phyloP scores from a whole-genome alignment of 2,888 invertebrate species.

The Chromoteleia sp. region DNA sequence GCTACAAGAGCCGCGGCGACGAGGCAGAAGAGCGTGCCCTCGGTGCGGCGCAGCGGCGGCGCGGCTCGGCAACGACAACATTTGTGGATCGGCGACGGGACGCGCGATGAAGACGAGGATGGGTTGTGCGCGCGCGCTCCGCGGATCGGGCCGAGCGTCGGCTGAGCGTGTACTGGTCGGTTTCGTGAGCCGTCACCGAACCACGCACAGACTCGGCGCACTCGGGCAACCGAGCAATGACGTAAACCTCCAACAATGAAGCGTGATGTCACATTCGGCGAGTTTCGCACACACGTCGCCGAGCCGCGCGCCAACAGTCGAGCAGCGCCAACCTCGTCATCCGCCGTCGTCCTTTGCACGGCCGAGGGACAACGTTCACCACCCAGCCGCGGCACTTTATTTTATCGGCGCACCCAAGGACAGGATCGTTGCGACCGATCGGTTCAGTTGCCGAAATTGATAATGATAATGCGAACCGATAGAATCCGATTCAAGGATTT shows the following conservation, averaged over 20 bases:
- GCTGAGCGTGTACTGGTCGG: slow-evolving; percentile 47
- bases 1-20: no score
- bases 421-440: no score
- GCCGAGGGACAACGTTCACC: slow-evolving; percentile 30
- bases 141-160: slow-evolving; percentile 34
- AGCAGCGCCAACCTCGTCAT: slow-evolving; percentile 32
- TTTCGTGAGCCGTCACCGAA: slow-evolving; percentile 38
- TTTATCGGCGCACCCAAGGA: no score
- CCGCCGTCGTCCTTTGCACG: slow-evolving; percentile 10
- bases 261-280: slow-evolving; percentile 83
- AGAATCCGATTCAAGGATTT: no score
- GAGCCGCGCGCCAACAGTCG: slow-evolving; percentile 21
- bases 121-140: slow-evolving; percentile 39
- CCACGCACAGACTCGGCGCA: slow-evolving; percentile 31
- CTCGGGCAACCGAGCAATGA: slow-evolving; percentile 79
- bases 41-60: slow-evolving; percentile 27
- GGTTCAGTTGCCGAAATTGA: no score
- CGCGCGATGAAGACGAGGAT: slow-evolving; percentile 31
- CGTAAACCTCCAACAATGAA: slow-evolving; percentile 85
- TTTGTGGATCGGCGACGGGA: slow-evolving; percentile 13
- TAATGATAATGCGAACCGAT: no score
- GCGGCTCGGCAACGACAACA: slow-evolving; percentile 36
- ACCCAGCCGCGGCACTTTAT: slow-evolving; percentile 10
- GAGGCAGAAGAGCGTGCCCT: slow-evolving; percentile 34
- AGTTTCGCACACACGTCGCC: slow-evolving; percentile 72